Evolutionary conservation across 2,113 vertebrate species (phyloP).

Genomic region (Dasyurus viverrinus): DNA sequence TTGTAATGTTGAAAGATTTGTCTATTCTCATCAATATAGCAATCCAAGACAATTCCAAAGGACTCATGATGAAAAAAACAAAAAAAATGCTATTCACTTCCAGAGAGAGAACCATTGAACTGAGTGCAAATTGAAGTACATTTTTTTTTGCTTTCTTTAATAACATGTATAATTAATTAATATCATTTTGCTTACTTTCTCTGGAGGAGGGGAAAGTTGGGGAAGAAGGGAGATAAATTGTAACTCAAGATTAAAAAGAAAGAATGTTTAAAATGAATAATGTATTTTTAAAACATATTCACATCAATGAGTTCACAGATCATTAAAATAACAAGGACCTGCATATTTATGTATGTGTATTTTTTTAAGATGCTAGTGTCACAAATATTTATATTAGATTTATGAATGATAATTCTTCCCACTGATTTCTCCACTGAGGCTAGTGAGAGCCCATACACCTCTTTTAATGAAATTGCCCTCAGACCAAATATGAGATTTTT

Average conservation of each 20-base stretch:
- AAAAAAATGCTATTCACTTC: neutral
- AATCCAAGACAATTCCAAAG: neutral
- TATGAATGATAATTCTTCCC: neutral
- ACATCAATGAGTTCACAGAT: neutral
- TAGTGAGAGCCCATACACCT: neutral
- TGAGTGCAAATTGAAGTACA: neutral
- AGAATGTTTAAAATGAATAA: neutral
- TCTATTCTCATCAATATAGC: neutral
- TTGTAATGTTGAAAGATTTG: neutral
- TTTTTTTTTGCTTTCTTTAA: neutral
- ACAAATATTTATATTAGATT: neutral
- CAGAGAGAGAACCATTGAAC: neutral
- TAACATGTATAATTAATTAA: neutral
- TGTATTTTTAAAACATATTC: neutral
- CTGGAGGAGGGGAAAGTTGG: too few relatives aligned
- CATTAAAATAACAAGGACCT: neutral
- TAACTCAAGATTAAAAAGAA: neutral
- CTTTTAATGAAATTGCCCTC: neutral
- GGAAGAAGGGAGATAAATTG: neutral
- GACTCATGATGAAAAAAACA: neutral
- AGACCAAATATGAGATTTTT: neutral
- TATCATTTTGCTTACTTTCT: neutral
- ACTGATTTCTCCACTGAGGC: neutral
- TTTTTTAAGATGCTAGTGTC: neutral
- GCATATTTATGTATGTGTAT: neutral